Evolutionary conservation across 2,888 invertebrate species (phyloP).

Genomic region (Campaea margaritaria): DNA sequence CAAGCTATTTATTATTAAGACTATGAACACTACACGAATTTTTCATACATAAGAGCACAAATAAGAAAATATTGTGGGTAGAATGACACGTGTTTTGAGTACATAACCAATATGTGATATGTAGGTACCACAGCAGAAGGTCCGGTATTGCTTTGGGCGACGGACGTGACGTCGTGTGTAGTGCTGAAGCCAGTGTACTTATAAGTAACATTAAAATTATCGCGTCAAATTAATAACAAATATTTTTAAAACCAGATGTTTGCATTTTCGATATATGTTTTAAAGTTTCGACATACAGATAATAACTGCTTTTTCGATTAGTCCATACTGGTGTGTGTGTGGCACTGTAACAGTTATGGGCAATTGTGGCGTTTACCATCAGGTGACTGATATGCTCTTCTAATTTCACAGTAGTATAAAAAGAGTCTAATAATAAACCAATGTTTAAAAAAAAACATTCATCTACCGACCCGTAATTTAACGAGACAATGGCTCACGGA

Average conservation of each 20-base stretch:
- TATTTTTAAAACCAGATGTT: not conserved
- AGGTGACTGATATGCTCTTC: too few species aligned
- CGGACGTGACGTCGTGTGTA: constrained; percentile 19
- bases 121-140: constrained; percentile 20
- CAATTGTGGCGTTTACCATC: too few species aligned
- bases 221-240: not conserved
- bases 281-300: too few species aligned
- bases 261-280: too few species aligned
- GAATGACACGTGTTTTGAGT: constrained; percentile 35
- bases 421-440: not conserved
- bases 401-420: too few species aligned
- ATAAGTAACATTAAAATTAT: not conserved
- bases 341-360: too few species aligned
- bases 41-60: constrained; percentile 22
- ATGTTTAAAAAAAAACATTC: not conserved
- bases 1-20: not conserved
- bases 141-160: constrained; percentile 28
- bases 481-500: not conserved
- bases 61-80: constrained; percentile 41
- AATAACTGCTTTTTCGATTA: too few species aligned
- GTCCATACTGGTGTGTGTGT: too few species aligned
- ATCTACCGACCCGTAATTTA: constrained; percentile 1
- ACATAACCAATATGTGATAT: constrained; percentile 30
- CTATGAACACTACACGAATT: not conserved
- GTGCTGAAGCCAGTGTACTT: not conserved